Evolutionary conservation across 2,113 vertebrate genomes (phyloP).

Genomic region (Taxidea taxus): DNA sequence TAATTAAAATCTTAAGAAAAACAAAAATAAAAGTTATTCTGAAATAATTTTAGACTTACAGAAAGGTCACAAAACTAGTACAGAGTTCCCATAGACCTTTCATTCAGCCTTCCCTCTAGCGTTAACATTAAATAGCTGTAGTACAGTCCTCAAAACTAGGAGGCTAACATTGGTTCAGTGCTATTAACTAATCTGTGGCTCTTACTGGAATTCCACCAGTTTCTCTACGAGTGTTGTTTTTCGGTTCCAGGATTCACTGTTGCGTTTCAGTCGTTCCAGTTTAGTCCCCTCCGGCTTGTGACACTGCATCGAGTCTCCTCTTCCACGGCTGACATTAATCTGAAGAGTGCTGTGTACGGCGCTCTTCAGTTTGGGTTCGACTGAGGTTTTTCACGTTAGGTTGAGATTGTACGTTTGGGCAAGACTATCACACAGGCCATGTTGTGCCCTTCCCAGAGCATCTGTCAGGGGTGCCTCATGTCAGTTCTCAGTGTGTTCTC

Average conservation of each 20-base stretch:
- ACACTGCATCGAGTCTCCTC: background rate
- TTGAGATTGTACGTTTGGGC: background rate
- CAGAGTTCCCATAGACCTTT: background rate
- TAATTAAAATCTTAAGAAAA: background rate
- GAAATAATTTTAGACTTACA: background rate
- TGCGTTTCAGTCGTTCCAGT: background rate
- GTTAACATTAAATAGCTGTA: background rate
- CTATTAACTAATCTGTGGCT: background rate
- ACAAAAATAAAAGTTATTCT: background rate
- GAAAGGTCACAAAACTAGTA: background rate
- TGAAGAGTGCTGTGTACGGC: background rate
- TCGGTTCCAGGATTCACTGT: background rate
- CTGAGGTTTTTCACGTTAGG: background rate
- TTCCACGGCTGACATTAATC: background rate
- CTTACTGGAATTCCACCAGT: background rate
- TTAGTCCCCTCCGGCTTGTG: background rate
- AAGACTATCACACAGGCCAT: background rate
- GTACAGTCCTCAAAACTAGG: background rate
- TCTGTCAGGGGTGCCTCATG: background rate
- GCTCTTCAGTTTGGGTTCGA: background rate
- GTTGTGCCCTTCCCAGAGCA: background rate
- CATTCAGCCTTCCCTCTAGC: background rate
- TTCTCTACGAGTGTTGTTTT: background rate
- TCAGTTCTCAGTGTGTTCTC: background rate
- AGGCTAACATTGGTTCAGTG: background rate